A percentile compares a stretch with the other conserved stretches of the same genome.
Conservation (phyloP, 2,888 invertebrate genomes). For the Pemphredon lugubris region DNA sequence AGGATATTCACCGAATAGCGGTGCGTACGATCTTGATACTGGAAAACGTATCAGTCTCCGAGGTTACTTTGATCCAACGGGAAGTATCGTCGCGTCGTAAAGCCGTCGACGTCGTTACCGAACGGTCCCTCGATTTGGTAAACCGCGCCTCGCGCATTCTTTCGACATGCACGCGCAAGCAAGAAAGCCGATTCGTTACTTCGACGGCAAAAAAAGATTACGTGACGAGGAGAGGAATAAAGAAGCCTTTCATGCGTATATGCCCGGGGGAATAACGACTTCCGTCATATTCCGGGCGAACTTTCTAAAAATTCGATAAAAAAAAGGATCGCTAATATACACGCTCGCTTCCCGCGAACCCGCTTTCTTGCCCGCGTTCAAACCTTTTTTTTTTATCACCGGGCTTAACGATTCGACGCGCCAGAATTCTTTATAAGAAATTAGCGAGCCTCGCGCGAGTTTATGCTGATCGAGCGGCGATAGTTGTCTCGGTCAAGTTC, state of each 20-base stretch:
- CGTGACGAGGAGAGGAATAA: slow-evolving; percentile 31
- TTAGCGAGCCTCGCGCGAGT: slow-evolving; percentile 8
- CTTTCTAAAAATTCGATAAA: slow-evolving; percentile 26
- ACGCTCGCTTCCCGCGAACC: too few species aligned
- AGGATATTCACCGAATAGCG: too few species aligned
- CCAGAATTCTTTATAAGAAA: slow-evolving; percentile 11
- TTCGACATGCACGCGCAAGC: slow-evolving; percentile 18
- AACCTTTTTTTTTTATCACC: not conserved
- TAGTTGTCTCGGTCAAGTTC: slow-evolving; percentile 31
- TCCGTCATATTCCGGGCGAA: slow-evolving; percentile 32
- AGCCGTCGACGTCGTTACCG: too few species aligned
- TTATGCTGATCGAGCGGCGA: slow-evolving; percentile 26
- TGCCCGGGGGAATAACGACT: slow-evolving; percentile 20
- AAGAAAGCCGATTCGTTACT: slow-evolving; percentile 42
- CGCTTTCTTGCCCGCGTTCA: too few species aligned
- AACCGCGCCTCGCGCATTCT: slow-evolving; percentile 37
- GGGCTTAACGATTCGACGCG: slow-evolving; percentile 14
- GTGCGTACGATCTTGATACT: too few species aligned
- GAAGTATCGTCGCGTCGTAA: too few species aligned
- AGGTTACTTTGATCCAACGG: too few species aligned
- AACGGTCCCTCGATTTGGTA: slow-evolving; percentile 41
- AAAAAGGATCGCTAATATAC: slow-evolving; percentile 10
- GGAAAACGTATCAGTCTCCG: too few species aligned
- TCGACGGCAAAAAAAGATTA: slow-evolving; percentile 31
- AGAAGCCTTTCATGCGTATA: slow-evolving; percentile 1